These are phyloP conservation scores for Drosophila ogumai DNA, from an alignment of 1,140 invertebrate species.

Conservation along the genomic window DNA sequence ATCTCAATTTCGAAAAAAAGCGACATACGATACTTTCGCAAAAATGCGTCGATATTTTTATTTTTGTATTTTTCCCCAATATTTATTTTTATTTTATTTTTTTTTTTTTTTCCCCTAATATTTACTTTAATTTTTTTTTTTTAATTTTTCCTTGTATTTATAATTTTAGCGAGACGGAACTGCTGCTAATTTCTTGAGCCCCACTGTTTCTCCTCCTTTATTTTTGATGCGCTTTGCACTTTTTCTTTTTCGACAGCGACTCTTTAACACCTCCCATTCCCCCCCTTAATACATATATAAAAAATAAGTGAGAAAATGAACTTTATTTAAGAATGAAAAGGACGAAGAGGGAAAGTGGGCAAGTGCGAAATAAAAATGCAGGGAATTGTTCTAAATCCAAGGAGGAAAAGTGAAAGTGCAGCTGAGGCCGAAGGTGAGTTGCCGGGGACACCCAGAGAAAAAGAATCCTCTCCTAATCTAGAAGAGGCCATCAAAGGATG, in stretches of 20 bases:
- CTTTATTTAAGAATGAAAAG: slow-evolving; percentile 35
- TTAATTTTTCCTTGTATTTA: no score
- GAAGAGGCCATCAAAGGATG: slow-evolving; percentile 9
- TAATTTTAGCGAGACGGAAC: no score
- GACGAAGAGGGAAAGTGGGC: slow-evolving; percentile 9
- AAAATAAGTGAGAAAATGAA: slow-evolving; percentile 17
- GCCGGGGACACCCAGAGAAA: not conserved
- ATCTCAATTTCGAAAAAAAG: no score
- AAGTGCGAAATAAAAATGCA: slow-evolving; percentile 61
- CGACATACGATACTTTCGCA: no score
- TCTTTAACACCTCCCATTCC: slow-evolving; percentile 33
- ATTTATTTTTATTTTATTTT: no score
- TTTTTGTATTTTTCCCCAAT: no score
- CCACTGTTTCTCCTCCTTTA: slow-evolving; percentile 29
- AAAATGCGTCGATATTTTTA: no score
- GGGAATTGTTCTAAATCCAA: slow-evolving; percentile 74
- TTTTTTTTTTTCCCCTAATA: no score
- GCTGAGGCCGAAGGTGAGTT: not conserved
- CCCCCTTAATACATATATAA: slow-evolving; percentile 7
- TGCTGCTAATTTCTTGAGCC: slow-evolving; percentile 4
- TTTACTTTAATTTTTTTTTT: no score
- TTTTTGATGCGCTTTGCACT: slow-evolving; percentile 33
- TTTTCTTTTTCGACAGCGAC: slow-evolving; percentile 46
- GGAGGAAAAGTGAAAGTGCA: slow-evolving; percentile 60
- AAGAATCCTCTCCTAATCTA: slow-evolving; percentile 5